Percentiles rank a stretch among this genome's conserved stretches.
phyloP scores from a whole-genome alignment of 2,888 invertebrate genomes.

The Melinopterus prodromus region DNA sequence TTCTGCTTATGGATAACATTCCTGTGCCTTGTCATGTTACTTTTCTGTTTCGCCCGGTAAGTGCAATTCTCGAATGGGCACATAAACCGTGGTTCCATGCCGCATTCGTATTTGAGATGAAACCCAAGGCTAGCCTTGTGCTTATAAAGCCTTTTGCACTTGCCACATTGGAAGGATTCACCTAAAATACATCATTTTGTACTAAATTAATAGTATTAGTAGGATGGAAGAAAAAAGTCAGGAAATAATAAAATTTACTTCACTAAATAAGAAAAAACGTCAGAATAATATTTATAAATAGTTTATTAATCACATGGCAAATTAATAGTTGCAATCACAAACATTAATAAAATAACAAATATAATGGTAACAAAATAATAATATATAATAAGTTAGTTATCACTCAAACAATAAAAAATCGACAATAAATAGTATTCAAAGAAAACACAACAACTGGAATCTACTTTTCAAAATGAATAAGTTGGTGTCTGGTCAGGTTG shows the following conservation, averaged over 20 bases:
- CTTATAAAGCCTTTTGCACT: slow-evolving; percentile 26
- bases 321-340: neutral
- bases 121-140: slow-evolving; percentile 24
- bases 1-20: neutral
- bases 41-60: neutral
- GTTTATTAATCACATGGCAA: neutral
- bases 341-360: neutral
- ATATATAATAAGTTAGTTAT: too few relatives aligned
- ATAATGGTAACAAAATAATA: too few relatives aligned
- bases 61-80: neutral
- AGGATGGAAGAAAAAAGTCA: neutral
- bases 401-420: too few relatives aligned
- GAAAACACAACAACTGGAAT: neutral
- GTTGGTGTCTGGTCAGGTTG: slow-evolving; percentile 24
- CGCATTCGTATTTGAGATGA: slow-evolving; percentile 31
- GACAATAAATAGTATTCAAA: too few relatives aligned
- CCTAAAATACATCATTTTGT: neutral
- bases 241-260: neutral
- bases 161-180: slow-evolving; percentile 9
- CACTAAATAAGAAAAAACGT: neutral
- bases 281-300: neutral
- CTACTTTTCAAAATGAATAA: neutral
- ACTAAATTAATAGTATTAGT: neutral
- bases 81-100: neutral
- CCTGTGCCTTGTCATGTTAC: neutral